Evolutionary conservation across 2,113 vertebrate species (phyloP).

Genomic region (Gobius niger): DNA sequence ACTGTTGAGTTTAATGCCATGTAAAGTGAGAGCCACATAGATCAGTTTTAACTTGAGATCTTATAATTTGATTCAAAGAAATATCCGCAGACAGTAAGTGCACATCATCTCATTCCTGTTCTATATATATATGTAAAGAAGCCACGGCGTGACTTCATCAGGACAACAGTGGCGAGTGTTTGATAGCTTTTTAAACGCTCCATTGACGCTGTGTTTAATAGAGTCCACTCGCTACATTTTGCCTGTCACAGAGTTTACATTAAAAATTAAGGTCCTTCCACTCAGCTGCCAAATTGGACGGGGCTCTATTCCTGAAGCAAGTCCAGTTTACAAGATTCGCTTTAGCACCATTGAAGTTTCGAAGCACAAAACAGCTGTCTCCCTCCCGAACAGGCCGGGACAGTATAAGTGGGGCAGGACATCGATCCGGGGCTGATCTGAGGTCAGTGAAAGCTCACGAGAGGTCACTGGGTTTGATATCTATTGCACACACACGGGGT

Average conservation of each 20-base stretch:
- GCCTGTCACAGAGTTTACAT: constrained; percentile 3
- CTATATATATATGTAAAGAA: not conserved
- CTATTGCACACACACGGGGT: too few relatives aligned
- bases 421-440: constrained; percentile 62
- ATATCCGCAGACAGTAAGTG: too few relatives aligned
- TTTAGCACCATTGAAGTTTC: constrained; percentile 20
- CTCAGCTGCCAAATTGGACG: not conserved
- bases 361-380: constrained; percentile 37
- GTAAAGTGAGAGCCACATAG: too few relatives aligned
- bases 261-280: not conserved
- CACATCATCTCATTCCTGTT: not conserved
- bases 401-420: constrained; percentile 59
- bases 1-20: too few relatives aligned
- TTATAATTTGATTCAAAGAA: too few relatives aligned
- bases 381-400: constrained; percentile 45
- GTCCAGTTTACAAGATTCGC: constrained; percentile 8
- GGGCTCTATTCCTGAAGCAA: not conserved
- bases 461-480: constrained; percentile 25
- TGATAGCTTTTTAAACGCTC: constrained; percentile 6
- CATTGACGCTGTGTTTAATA: not conserved
- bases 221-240: not conserved
- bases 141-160: not conserved
- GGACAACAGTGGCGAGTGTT: not conserved
- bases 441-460: constrained; percentile 42
- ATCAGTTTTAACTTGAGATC: too few relatives aligned